Base-by-base conservation (phyloP, 2,113 vertebrate genomes). In the Gnathonemus echidnorhynchus region DNA sequence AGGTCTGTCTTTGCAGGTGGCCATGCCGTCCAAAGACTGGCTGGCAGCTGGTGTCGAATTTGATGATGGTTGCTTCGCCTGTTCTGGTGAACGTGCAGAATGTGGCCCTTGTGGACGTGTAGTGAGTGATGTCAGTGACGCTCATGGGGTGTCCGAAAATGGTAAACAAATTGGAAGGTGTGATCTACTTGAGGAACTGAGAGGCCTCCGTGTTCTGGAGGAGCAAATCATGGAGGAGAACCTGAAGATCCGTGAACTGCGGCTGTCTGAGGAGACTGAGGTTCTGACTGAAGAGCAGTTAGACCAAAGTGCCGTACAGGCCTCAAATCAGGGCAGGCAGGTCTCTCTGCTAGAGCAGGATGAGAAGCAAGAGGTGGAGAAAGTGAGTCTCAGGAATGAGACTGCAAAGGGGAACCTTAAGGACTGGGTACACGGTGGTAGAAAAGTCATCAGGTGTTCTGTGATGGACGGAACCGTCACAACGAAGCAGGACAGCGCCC, bases 151-250 rank as follows among this genome's bases (percentile, higher is more conserved):
- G 31, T 66, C 31, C 9, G 7, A 19, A 17, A 17, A 11, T 31
- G 3, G 0, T 56, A 90, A 42, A 24, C 31, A 15, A 39, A 42
- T 31, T n/a, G 86, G 88, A 86, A 77, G 86, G 21, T 86, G 50
- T 0, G 88, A 89, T 56, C 89, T 95, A 56, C 92, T 94, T 42
- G 90, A 90, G 0, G 94, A 95, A 89, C 88, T 94, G 0, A 91
- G 92, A 84, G 35, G 89, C 1, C 91, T 95, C 24, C 90, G 92
- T 5, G 8, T 93, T 45, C 93, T 95, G 15, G 94, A 96, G 2
- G 80, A 94, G 85, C 91, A 92, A 52, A 96, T 96, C 56, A 31
- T 91, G 86, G 93, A 95, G 90, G 95, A 96, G 92, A 94, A 91
- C 49, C 15, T 93, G 0, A 94, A 95, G 89, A 92, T 96, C 86